Percentiles rank a stretch among this genome's conserved stretches.
These are phyloP conservation scores for Rhyacophila evoluta DNA, from an alignment of 2,888 invertebrate genomes.

Conservation along the genomic window DNA sequence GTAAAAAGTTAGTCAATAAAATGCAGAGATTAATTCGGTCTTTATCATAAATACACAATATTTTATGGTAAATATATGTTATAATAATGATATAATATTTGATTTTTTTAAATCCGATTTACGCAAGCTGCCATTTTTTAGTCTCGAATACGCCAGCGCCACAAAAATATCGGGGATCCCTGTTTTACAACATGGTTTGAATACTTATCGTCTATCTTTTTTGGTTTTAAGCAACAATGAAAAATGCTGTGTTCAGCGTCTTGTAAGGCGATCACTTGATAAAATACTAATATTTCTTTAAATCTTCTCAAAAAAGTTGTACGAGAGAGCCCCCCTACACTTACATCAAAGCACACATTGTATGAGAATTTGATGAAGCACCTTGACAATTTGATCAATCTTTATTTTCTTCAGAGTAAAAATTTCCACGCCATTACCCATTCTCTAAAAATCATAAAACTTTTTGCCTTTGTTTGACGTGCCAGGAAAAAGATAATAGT, in stretches of 20 bases:
- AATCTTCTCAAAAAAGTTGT: neutral
- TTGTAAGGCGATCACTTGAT: constrained; percentile 4
- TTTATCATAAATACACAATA: too few relatives aligned
- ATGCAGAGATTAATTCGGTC: too few relatives aligned
- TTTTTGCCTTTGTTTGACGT: constrained; percentile 17
- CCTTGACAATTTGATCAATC: constrained; percentile 22
- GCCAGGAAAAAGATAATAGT: constrained; percentile 13
- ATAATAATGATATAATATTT: too few relatives aligned
- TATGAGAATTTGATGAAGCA: constrained; percentile 14
- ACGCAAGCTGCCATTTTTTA: too few relatives aligned
- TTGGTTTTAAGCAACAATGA: neutral
- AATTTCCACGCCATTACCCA: constrained; percentile 21
- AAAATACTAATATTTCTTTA: constrained; percentile 11
- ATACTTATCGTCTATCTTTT: too few relatives aligned
- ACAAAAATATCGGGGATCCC: too few relatives aligned
- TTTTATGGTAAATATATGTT: too few relatives aligned
- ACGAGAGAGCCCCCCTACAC: neutral
- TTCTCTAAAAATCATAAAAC: constrained; percentile 21
- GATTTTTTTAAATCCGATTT: too few relatives aligned
- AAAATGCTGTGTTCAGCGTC: neutral
- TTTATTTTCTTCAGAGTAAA: constrained; percentile 9
- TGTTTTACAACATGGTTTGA: too few relatives aligned
- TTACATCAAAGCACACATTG: constrained; percentile 18
- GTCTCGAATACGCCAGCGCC: too few relatives aligned
- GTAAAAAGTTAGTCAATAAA: too few relatives aligned